Percentiles rank a stretch among this genome's conserved stretches.
phyloP scores from a whole-genome alignment of 2,113 vertebrate species.

The Peucedramus taeniatus region DNA sequence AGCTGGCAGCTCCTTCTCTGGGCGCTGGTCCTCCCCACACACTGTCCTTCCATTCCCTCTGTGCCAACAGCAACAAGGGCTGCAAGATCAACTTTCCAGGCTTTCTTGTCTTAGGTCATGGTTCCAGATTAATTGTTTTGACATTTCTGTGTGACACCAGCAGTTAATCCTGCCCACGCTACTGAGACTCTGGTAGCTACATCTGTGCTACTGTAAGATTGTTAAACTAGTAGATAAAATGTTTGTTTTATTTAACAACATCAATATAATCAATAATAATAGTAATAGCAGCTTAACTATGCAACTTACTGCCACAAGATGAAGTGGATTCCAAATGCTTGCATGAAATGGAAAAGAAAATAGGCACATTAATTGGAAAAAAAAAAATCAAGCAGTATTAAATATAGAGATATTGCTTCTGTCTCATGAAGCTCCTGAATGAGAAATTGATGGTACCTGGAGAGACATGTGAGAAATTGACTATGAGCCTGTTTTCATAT shows the following conservation, averaged over 20 bases:
- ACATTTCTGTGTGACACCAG: slow-evolving; percentile 40
- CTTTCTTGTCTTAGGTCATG: neutral
- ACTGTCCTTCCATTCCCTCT: neutral
- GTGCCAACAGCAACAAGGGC: slow-evolving; percentile 24
- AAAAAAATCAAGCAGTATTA: neutral
- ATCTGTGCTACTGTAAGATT: neutral
- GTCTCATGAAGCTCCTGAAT: neutral
- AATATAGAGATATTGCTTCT: neutral
- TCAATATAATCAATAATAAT: neutral
- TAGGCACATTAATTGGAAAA: neutral
- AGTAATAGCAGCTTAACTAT: neutral
- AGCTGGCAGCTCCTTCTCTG: neutral
- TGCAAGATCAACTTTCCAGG: neutral
- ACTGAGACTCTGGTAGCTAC: neutral
- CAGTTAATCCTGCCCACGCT: slow-evolving; percentile 12
- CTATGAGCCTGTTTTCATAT: neutral
- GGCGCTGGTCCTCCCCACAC: neutral
- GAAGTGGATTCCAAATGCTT: neutral
- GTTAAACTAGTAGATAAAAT: neutral
- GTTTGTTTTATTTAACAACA: neutral
- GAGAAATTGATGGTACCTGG: neutral
- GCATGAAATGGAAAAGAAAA: slow-evolving; percentile 17
- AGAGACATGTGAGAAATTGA: neutral
- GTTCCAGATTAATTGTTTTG: slow-evolving; percentile 35
- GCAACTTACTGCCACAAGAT: neutral